Base-by-base conservation (phyloP, 1,140 invertebrate species). In the Brachionus plicatilis region DNA sequence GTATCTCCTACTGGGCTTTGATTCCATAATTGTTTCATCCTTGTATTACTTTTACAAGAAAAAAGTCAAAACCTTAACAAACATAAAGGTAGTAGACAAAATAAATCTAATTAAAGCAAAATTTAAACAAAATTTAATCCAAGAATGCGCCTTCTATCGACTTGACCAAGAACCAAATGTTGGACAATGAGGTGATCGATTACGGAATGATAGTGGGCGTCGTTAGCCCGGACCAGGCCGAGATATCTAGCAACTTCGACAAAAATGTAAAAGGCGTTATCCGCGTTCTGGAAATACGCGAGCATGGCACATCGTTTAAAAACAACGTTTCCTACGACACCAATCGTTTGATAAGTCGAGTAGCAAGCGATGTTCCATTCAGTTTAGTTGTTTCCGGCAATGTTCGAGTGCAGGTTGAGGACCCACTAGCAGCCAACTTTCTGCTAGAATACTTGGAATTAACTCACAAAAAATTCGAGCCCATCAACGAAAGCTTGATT, bases 1-100 rank as follows among this genome's bases (percentile, higher is more conserved):
- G 43, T 82, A 65, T 68, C n/a, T 82, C 6, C 45, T 82, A n/a
- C 27, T 82, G 20, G 79, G 79, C 7, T 68, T 82, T 29, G 79
- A 82, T 65, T 82, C 79, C 20, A 9, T 82, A 27, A 43, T 82
- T 47, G 41, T 82, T 29, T 82, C 79, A 20, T 41, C 43, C 6
- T 47, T 82, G 17, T 82, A 82, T 68, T 82, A 82, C 17, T 65
- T 29, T 20, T 82, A 82, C 12, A 60, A 68, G 41, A 82, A 82
- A 68, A 82, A 82, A 27, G 11, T 56, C 17, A 60, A 65, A 37
- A 68, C 53, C 8, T 41, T 82, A 14, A 14, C 14, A 20, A 60
- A 82, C 29, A 82, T 82, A 41, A 29, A 82, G 27, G 79, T 82
- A 82, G 20, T 17, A 8, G 2, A 76, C 8, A 12, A 1, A 9